These are phyloP conservation scores for Phortica okadai DNA, from an alignment of 2,888 invertebrate genomes.

Conservation along the genomic window DNA sequence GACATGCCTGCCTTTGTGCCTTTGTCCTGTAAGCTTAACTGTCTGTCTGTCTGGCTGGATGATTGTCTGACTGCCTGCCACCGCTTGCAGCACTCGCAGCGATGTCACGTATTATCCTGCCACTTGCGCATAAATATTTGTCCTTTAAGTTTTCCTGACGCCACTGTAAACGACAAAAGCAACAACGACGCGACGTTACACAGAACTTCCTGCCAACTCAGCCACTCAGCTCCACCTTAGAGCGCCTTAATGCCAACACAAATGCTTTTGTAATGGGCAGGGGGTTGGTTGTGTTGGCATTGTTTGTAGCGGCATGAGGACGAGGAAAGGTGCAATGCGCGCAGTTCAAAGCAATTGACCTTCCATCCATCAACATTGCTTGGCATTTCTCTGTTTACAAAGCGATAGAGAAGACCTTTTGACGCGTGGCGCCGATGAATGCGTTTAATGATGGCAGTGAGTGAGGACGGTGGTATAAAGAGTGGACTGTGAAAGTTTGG, in stretches of 20 bases:
- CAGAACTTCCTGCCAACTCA: no score
- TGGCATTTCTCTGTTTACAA: conserved; percentile 26
- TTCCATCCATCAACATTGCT: conserved; percentile 58
- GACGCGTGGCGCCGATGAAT: background rate
- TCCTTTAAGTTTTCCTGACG: background rate
- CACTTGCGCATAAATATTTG: conserved; percentile 26
- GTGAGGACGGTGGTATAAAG: no score
- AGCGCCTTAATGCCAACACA: no score
- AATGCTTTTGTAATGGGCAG: background rate
- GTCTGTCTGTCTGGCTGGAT: no score
- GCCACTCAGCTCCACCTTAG: no score
- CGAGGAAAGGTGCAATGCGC: conserved; percentile 18
- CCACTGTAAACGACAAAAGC: background rate
- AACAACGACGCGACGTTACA: no score
- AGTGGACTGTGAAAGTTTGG: background rate
- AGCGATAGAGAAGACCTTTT: conserved; percentile 6
- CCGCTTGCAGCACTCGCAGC: conserved; percentile 17
- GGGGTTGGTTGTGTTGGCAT: background rate
- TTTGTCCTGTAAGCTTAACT: no score
- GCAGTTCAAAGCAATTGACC: conserved; percentile 66
- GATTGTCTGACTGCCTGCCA: background rate
- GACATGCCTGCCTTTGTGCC: no score
- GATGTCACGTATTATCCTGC: conserved; percentile 28
- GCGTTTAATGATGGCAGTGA: no score
- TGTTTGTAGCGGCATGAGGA: conserved; percentile 6